Conservation (phyloP, 2,113 vertebrate species). For the Mormoops blainvillei region DNA sequence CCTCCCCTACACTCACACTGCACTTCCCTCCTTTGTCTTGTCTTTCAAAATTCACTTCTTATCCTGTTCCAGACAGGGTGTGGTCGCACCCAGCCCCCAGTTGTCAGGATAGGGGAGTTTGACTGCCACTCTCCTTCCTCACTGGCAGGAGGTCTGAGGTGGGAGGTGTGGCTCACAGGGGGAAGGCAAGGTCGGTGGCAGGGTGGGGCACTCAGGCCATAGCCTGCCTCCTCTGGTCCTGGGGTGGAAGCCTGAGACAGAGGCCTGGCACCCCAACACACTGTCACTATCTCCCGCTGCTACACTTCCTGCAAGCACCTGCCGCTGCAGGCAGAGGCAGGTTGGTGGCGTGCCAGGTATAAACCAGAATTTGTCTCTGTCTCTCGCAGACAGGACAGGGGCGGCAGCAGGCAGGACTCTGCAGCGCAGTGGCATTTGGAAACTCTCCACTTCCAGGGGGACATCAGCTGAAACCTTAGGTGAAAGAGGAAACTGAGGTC, state of each 20-base stretch:
- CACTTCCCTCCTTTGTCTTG: not conserved
- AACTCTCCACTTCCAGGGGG: not conserved
- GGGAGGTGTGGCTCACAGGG: not conserved
- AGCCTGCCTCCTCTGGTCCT: not conserved
- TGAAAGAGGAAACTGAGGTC: not conserved
- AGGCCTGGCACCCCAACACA: not conserved
- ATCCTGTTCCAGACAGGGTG: not conserved
- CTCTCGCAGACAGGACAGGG: not conserved
- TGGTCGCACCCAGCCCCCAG: not conserved
- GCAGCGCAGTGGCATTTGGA: not conserved
- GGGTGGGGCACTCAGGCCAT: rapidly evolving
- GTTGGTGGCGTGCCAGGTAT: not conserved
- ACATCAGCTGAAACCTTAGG: not conserved
- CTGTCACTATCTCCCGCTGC: rapidly evolving
- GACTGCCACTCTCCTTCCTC: not conserved
- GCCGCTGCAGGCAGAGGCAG: not conserved
- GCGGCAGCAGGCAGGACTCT: too few species aligned
- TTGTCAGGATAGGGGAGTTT: not conserved
- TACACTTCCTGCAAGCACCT: not conserved
- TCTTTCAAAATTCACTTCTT: not conserved
- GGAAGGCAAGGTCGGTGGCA: rapidly evolving
- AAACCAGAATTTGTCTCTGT: not conserved
- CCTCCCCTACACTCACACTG: not conserved
- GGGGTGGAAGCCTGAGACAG: not conserved
- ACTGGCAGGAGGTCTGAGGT: not conserved